These are phyloP conservation scores for Dynastes maya DNA, from an alignment of 2,888 invertebrate species.

Conservation along the genomic window DNA sequence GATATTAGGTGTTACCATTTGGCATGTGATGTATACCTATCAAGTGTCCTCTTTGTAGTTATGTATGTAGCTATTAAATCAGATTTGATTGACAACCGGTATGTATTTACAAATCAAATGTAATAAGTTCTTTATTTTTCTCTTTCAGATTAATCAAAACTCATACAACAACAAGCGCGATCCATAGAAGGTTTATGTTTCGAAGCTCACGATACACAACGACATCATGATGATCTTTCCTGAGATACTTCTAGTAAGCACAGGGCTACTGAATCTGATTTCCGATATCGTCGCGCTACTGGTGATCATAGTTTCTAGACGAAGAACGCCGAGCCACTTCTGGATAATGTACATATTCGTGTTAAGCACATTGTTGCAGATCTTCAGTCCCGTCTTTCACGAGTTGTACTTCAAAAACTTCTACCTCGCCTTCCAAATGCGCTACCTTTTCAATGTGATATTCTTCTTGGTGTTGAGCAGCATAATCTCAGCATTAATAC, in stretches of 20 bases:
- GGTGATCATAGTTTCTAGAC: neutral
- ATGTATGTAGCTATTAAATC: no score
- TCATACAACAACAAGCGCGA: no score
- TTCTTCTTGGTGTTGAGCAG: neutral
- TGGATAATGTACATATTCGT: slow-evolving; percentile 1
- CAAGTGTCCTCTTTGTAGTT: no score
- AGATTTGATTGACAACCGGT: no score
- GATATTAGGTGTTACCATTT: no score
- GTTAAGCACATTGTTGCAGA: neutral
- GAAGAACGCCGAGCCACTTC: neutral
- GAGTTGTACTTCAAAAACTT: neutral
- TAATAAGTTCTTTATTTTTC: neutral
- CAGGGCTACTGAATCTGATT: neutral
- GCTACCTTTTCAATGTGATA: neutral
- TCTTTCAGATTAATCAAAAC: neutral
- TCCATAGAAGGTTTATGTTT: no score
- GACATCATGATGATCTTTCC: neutral
- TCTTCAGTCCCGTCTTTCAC: slow-evolving; percentile 7
- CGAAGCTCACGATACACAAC: neutral
- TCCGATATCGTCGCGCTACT: neutral
- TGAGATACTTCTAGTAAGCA: neutral
- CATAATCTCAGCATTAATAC: neutral
- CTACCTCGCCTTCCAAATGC: neutral
- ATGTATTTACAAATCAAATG: no score
- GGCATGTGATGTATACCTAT: no score